phyloP scores from a whole-genome alignment of 2,113 vertebrate genomes.

The Myxocyprinus asiaticus region DNA sequence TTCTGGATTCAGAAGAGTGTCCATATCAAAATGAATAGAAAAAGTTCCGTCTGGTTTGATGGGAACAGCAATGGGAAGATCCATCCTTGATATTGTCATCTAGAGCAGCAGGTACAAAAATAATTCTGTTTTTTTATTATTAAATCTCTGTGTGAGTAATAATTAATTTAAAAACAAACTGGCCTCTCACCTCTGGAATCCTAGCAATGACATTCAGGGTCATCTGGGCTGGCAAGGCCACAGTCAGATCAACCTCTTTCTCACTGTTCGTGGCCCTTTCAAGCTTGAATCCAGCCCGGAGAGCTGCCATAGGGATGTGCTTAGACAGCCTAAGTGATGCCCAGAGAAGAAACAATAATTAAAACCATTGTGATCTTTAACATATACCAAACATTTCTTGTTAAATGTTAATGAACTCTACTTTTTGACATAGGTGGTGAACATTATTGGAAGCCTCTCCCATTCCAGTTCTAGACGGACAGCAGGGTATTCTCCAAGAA shows the following conservation, averaged over 20 bases:
- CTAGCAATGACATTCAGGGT: constrained; percentile 75
- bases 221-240: constrained; percentile 69
- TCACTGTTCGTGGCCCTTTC: constrained; percentile 63
- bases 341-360: not conserved
- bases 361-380: not conserved
- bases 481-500: constrained; percentile 64
- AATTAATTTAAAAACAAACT: not conserved
- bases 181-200: constrained; percentile 66
- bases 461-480: constrained; percentile 71
- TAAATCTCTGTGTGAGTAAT: not conserved
- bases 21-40: constrained; percentile 2
- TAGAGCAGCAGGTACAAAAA: constrained; percentile 54
- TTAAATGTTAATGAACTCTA: constrained; percentile 60
- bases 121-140: not conserved
- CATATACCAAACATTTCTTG: not conserved
- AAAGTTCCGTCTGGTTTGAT: constrained; percentile 49
- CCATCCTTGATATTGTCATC: constrained; percentile 68
- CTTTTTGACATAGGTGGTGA: constrained; percentile 62
- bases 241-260: constrained; percentile 70
- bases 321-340: constrained; percentile 65
- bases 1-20: constrained; percentile 23
- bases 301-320: constrained; percentile 58
- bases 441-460: constrained; percentile 65
- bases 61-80: constrained; percentile 67
- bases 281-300: constrained; percentile 60